phyloP scores from a whole-genome alignment of 1,140 invertebrate species.

The Nymphalis io region DNA sequence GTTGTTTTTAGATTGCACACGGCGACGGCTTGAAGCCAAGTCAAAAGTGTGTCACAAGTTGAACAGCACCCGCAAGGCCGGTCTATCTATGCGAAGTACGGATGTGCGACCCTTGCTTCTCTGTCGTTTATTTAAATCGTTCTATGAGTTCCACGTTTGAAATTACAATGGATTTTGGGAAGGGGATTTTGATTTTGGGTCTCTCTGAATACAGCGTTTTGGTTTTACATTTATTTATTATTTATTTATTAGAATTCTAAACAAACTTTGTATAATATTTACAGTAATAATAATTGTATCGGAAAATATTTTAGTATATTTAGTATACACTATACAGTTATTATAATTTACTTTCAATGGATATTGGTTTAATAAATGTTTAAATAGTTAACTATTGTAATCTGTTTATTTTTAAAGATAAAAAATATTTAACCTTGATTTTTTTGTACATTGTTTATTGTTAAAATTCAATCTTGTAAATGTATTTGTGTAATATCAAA shows the following conservation, averaged over 20 bases:
- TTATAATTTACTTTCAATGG: no score
- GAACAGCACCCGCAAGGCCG: constrained; percentile 74
- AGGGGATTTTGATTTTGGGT: not conserved
- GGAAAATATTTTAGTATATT: no score
- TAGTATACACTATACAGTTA: no score
- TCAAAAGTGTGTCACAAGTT: constrained; percentile 78
- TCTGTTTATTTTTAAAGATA: not conserved
- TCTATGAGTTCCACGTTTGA: constrained; percentile 27
- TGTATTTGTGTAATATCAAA: constrained; percentile 12
- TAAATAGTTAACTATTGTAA: no score
- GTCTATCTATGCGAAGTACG: constrained; percentile 74
- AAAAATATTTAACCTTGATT: not conserved
- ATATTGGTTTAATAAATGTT: no score
- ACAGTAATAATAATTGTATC: no score
- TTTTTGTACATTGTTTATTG: not conserved
- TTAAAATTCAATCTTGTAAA: not conserved
- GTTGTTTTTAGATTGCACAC: constrained; percentile 49
- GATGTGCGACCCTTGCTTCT: constrained; percentile 65
- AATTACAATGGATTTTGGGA: not conserved
- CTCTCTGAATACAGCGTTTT: not conserved
- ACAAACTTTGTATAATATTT: not conserved
- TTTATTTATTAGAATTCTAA: not conserved
- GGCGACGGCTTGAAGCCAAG: constrained; percentile 69
- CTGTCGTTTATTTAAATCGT: constrained; percentile 54
- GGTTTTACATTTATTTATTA: not conserved